These are phyloP conservation scores for Laticauda colubrina DNA, from an alignment of 2,113 vertebrate genomes.

Conservation along the genomic window DNA sequence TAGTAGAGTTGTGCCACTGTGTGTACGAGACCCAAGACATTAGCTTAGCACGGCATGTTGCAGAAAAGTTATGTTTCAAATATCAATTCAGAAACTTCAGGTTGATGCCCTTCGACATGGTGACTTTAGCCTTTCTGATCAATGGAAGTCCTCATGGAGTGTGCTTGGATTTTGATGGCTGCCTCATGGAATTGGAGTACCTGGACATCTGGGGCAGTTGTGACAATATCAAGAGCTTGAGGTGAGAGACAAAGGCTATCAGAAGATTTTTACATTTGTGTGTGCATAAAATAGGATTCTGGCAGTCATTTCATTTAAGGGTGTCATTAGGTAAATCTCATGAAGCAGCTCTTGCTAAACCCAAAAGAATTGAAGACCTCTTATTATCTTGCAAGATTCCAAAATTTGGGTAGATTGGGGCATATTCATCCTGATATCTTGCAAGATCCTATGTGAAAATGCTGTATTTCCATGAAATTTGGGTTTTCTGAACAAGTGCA, in stretches of 20 bases:
- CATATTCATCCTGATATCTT: neutral
- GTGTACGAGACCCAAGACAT: slow-evolving; percentile 79
- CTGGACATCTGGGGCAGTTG: slow-evolving; percentile 76
- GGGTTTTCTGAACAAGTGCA: neutral
- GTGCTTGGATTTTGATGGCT: slow-evolving; percentile 81
- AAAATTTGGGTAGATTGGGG: neutral
- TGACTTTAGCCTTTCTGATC: slow-evolving; percentile 76
- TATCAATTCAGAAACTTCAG: slow-evolving; percentile 83
- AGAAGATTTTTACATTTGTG: neutral
- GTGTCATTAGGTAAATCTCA: neutral
- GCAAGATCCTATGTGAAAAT: neutral
- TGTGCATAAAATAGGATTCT: neutral
- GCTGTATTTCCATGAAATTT: neutral
- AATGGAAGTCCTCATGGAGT: slow-evolving; percentile 60
- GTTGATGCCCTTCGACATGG: slow-evolving; percentile 75
- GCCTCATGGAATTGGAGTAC: slow-evolving; percentile 78
- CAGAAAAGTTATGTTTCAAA: slow-evolving; percentile 59
- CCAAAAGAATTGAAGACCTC: neutral
- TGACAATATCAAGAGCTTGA: slow-evolving; percentile 74
- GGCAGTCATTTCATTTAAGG: neutral
- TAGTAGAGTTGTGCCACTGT: slow-evolving; percentile 83
- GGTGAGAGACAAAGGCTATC: slow-evolving; percentile 67
- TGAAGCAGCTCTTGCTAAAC: neutral
- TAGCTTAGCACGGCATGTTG: slow-evolving; percentile 63
- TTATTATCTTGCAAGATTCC: neutral